Percentiles rank a stretch among this genome's conserved stretches.
phyloP scores from a whole-genome alignment of 2,888 invertebrate genomes.

The Polydrusus cervinus region DNA sequence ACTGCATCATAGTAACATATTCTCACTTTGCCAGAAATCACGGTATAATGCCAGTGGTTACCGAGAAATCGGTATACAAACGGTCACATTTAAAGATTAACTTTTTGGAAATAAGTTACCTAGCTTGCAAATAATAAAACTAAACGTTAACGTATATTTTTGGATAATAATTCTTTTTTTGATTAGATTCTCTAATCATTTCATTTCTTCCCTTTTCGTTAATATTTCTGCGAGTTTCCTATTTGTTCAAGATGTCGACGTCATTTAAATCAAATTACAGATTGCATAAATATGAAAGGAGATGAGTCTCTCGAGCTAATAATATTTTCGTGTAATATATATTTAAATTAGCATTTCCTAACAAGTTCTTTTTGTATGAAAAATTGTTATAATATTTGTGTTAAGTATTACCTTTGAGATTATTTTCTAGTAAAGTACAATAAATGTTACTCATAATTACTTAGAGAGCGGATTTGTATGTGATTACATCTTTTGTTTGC shows the following conservation, averaged over 20 bases:
- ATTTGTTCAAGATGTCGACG: neutral
- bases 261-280: constrained; percentile 5
- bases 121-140: neutral
- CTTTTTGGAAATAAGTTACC: neutral
- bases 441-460: no score
- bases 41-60: no score
- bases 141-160: neutral
- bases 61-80: no score
- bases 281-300: constrained; percentile 1
- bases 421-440: no score
- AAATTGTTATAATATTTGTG: neutral
- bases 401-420: no score
- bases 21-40: no score
- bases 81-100: neutral
- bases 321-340: neutral
- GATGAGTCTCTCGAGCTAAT: neutral
- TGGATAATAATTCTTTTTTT: neutral
- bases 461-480: no score
- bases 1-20: no score
- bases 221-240: neutral
- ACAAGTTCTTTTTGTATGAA: neutral
- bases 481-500: no score
- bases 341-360: neutral
- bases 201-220: neutral
- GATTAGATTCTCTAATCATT: neutral